Percentiles rank a stretch among this genome's conserved stretches.
Conservation (phyloP, 2,888 invertebrate species). For the Ernsta delagoae region DNA sequence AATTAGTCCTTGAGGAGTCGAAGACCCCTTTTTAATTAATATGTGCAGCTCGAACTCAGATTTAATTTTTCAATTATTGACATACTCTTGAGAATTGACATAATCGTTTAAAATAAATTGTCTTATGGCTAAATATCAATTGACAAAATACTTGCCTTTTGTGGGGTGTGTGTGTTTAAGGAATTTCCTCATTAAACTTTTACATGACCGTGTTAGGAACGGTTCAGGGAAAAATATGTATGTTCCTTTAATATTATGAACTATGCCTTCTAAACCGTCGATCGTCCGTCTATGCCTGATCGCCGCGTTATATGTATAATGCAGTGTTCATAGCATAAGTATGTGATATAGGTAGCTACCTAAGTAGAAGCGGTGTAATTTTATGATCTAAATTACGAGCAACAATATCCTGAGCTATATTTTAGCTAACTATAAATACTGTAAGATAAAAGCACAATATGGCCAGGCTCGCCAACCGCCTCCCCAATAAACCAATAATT, state of each 20-base stretch:
- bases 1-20: conserved; percentile 51
- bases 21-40: background rate
- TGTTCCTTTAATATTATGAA: no score
- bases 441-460: conserved; percentile 29
- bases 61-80: background rate
- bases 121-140: background rate
- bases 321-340: no score
- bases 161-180: no score
- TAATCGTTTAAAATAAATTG: background rate
- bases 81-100: background rate
- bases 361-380: background rate
- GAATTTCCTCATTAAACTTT: no score
- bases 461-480: conserved; percentile 13
- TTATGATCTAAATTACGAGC: conserved; percentile 1
- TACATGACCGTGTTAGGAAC: no score
- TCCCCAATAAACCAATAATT: conserved; percentile 55
- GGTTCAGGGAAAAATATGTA: no score
- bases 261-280: no score
- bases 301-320: no score
- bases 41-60: background rate
- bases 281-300: no score
- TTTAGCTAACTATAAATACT: conserved; percentile 25
- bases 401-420: conserved; percentile 24
- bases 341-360: no score
- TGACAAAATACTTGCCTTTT: no score